Evolutionary conservation across 2,888 invertebrate species (phyloP), one percentile per base, ranked within the genome.

Genomic region (Mythimna loreyi): DNA sequence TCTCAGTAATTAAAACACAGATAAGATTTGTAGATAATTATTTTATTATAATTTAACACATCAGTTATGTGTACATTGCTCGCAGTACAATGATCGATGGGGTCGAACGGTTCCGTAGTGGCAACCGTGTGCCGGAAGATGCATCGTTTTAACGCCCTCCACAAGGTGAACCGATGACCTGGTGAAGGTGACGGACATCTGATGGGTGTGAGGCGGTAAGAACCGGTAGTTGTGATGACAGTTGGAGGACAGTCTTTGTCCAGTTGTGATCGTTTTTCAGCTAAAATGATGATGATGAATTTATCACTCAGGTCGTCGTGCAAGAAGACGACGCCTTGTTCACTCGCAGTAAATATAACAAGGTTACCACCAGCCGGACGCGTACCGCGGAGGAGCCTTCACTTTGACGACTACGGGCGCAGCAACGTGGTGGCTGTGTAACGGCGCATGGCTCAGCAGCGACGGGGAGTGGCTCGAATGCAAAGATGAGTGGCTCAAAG

Each of bases 341-440:
- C 13, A 49, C 80, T 78, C 65, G 72, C 72, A 55, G 2, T 21
- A 33, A 55, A 33, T 55, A 21, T 33, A 33, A 3, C 21, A 55
- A 40, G 33, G 1, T 66, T 33, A 71, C 67, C 81, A 83, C 83
- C 83, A 83, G 21, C 80, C 82, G 23, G 82, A 75, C 9, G 75
- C 66, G 33, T 78, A 78, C 21, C 70, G 56, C 0, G 64, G 72
- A 21, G 81, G 58, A 19, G 78, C 64, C 68, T 81, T 78, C 16
- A 80, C 68, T 61, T 78, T 85, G 60, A 87, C 53, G 50, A 80
- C 28, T 50, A 78, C 64, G 7, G 83, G 80, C 5, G 40, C 40
- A 16, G 16, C 53, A 4, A 21, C 45, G 28, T 68, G 53, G 28
- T 67, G 55, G 16, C 53, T 56, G 56, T 67, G 73, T 8, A 25